Evolutionary conservation across 2,888 invertebrate genomes (phyloP), one percentile per base, ranked within the genome.

Genomic region (Temnothorax rugatulus): DNA sequence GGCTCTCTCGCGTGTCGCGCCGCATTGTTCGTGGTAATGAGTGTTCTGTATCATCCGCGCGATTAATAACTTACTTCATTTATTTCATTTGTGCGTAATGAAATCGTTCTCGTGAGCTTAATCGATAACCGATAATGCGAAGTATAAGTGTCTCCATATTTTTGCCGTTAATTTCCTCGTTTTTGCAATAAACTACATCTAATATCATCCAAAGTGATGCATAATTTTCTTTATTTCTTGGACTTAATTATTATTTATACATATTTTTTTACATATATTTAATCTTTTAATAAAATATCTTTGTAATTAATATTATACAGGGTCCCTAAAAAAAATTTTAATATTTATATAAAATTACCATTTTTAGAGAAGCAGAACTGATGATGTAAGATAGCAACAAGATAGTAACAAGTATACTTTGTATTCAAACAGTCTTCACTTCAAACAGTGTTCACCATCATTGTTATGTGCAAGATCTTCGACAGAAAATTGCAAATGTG

Each of bases 11-110:
- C n/a, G 8, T 41, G 34, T 34, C 21, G 15, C 29, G 9, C 25
- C 15, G 44, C 71, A 69, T 79, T 44, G 11, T 79, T 79, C 13
- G 66, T 41, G 18, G 9, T 76, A 71, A 79, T 47, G 57, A 79
- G 18, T 79, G 47, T 59, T 13, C 69, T 29, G 18, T 59, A 57
- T 57, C 29, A 69, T 57, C 7, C 13, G 2, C 11, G 25, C 41
- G 41, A 68, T 68, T 57, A 77, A 68, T 68, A 68, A 69, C 41
- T 73, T 73, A 57, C 71, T 71, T 57, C 1, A 18, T 54, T 68
- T 69, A 44, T 9, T 76, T 76, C 34, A 44, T 69, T 69, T 69
- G 54, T 54, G 54, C n/a, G 52, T 44, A 77, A 68, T 69, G 41
- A 69, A 69, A 69, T 7, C n/a, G n/a, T 29, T 77, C 54, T 41